Base-by-base conservation (phyloP, 2,888 invertebrate genomes). In the Lithophane ornitopus region DNA sequence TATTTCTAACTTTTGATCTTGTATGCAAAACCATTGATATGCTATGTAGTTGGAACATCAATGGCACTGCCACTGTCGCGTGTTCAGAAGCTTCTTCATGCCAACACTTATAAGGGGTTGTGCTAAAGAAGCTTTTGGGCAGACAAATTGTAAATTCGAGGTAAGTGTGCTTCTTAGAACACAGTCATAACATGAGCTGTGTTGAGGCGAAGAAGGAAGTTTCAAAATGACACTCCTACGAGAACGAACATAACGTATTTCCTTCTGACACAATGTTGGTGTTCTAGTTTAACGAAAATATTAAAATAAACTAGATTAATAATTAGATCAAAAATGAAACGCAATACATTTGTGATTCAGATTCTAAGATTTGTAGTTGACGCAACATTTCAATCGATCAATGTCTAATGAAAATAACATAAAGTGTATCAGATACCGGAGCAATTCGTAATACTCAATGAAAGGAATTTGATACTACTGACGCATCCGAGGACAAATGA, bases 351-450 rank as follows among this genome's bases (percentile, higher is more conserved):
- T 76, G 68, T 86, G 78, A 79, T 67, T 66, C 70, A 79, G 9
- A 70, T 76, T 52, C 26, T 39, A 58, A 39, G 46, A 74, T 65
- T 63, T 63, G 3, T 80, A 68, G 41, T 46, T 19, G 4, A 52
- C 22, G 63, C 69, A 74, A 49, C 14, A 39, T 58, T 74, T 66
- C 1, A 70, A 85, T 87, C 67, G 65, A 76, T 84, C 79, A 74
- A n/a, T 52, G 74, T 76, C 76, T 68, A 44, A 69, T 74, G n/a
- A 76, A 76, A 80, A 62, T 70, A 82, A 82, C 76, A 54, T 56
- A 34, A 80, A 76, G 41, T 72, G 72, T 79, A 73, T 81, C 76
- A 44, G 22, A 58, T 44, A 62, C 22, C 19, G 6, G 0, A 61
- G 61, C 12, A 56, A 72, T 70, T 65, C 58, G 52, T 86, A 22